phyloP scores from a whole-genome alignment of 2,888 invertebrate genomes.

The Chorisops tibialis region DNA sequence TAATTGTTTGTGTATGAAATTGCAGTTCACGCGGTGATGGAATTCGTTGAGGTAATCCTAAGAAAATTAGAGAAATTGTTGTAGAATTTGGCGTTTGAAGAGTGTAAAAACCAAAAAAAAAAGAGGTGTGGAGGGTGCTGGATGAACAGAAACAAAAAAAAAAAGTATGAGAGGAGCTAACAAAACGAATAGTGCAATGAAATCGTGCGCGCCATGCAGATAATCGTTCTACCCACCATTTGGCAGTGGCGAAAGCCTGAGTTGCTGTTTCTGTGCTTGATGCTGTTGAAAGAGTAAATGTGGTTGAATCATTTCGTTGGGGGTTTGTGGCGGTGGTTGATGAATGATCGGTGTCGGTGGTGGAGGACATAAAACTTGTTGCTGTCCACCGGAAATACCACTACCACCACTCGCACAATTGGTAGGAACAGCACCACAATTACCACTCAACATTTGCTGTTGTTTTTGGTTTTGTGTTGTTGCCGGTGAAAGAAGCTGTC shows the following conservation, averaged over 20 bases:
- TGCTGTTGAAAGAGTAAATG: conserved; percentile 29
- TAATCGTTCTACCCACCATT: conserved; percentile 56
- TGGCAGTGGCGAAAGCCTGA: conserved; percentile 62
- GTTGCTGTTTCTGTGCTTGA: conserved; percentile 55
- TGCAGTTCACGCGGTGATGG: conserved; percentile 82
- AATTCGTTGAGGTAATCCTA: conserved; percentile 67
- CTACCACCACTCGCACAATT: not conserved
- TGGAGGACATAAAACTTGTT: not conserved
- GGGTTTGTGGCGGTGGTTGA: not conserved
- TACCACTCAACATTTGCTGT: conserved; percentile 35
- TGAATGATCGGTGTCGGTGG: conserved; percentile 11
- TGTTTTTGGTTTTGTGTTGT: conserved; percentile 27
- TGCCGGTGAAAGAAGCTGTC: conserved; percentile 6
- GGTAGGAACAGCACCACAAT: not conserved
- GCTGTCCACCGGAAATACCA: too few relatives aligned
- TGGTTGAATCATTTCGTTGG: conserved; percentile 22
- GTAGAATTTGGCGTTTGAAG: conserved; percentile 3
- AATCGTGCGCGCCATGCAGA: too few relatives aligned
- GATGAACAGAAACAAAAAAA: not conserved
- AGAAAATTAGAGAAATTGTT: conserved; percentile 36
- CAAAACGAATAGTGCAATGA: too few relatives aligned
- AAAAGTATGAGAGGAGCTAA: not conserved
- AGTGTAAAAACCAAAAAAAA: not conserved
- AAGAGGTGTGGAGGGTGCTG: not conserved
- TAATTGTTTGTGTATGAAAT: conserved; percentile 80